Conservation (phyloP, 2,113 vertebrate genomes). For the Burhinus bistriatus region DNA sequence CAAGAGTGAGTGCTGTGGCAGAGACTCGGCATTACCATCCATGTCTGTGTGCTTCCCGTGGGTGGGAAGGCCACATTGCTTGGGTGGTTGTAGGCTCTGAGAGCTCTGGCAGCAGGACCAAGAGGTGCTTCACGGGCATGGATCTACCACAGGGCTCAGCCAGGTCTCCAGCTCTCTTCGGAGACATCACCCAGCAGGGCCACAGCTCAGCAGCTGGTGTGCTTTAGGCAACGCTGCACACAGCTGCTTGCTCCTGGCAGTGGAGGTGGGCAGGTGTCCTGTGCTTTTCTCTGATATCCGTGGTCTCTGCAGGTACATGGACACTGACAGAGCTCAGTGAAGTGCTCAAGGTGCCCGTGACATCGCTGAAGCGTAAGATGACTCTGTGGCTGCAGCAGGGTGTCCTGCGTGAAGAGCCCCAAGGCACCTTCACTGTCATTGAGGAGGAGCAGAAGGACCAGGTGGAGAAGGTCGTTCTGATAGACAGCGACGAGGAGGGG, state of each 20-base stretch:
- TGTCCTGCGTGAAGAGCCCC: constrained; percentile 86
- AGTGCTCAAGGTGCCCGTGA: constrained; percentile 85
- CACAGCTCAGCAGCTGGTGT: neutral
- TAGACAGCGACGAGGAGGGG: constrained; percentile 94
- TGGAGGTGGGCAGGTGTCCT: neutral
- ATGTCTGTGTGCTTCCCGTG: neutral
- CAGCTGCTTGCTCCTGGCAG: neutral
- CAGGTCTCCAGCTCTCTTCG: neutral
- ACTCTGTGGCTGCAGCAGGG: constrained; percentile 96
- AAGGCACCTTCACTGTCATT: constrained; percentile 84
- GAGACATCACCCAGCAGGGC: neutral
- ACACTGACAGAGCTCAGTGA: constrained; percentile 87
- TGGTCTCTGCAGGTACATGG: constrained; percentile 79
- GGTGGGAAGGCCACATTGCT: rapidly evolving
- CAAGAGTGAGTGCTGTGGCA: constrained; percentile 72
- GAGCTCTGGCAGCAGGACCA: neutral
- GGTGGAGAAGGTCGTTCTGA: constrained; percentile 86
- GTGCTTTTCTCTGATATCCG: rapidly evolving
- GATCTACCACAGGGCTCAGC: neutral
- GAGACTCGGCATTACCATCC: rapidly evolving
- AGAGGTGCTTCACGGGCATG: neutral
- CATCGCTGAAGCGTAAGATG: constrained; percentile 88
- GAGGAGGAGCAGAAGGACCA: constrained; percentile 88
- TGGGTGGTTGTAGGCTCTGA: neutral
- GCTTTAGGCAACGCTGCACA: neutral